Evolutionary conservation across 2,113 vertebrate genomes (phyloP), one percentile per base, ranked within the genome.

Genomic region (Seriola quinqueradiata): DNA sequence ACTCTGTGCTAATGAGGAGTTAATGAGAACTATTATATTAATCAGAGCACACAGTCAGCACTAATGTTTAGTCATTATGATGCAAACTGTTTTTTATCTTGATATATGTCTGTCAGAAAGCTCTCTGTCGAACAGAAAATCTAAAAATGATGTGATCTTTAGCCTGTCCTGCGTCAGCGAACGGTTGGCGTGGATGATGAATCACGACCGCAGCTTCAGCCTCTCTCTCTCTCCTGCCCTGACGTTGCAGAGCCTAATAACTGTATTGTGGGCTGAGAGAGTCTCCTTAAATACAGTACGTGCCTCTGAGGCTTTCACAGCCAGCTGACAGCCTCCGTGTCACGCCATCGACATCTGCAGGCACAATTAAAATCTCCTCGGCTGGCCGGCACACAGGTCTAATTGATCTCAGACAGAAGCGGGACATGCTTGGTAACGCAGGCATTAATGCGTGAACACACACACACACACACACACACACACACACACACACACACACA

Each of bases 331-430:
- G 79, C 61, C 58, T 63, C 82, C 34, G 72, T 63, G 86, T 87
- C 77, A 73, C 74, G 32, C 57, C 23, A 44, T 63, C 64, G 75
- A 86, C 85, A 90, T 88, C 82, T 86, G 81, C 81, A 77, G 84
- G 80, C 75, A 70, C 92, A 90, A 94, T 92, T 90, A 87, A 90
- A 81, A 88, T 87, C 75, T 78, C 77, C 79, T 71, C 57, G 48
- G 38, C 81, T 77, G 88, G 70, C 89, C 54, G 42, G 48, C 32
- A 13, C 82, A 52, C 60, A 65, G 84, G 64, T 83, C 77, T 90
- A 91, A 93, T 92, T 90, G 90, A 92, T 92, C 83, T 84, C 70
- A 70, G 82, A 83, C 77, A 54, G 84, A 88, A 81, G 76, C 38
- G 46, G 76, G 70, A 82, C 82, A 82, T 67, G 61, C 34, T 86